Base-by-base conservation (phyloP, 2,888 invertebrate species). In the Pasiphila rectangulata region DNA sequence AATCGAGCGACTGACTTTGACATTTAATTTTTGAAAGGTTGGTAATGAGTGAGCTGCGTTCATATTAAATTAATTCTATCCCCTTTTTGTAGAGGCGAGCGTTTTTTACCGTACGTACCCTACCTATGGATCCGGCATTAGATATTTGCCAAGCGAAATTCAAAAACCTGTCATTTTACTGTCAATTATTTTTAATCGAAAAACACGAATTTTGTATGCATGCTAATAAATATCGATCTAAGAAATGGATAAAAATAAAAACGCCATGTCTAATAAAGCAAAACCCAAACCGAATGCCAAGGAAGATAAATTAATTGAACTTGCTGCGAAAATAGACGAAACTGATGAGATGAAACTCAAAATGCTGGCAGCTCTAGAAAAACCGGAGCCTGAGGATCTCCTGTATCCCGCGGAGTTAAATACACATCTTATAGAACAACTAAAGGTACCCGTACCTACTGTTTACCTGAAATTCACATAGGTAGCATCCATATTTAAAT, bases 321-420 rank as follows among this genome's bases (percentile, higher is more conserved):
- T 85, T 43, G 74, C 82, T 1, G 57, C 55, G 19, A 87, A 87
- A 75, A 82, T 88, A n/a, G 88, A 87, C 12, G 86, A 86, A 61
- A 88, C 86, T 1, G 88, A 88, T 46, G 88, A 88, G 61, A 87
- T 87, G 85, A 88, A 88, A 56, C 56, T 88, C 0, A 88, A 85
- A 72, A 82, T 88, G 82, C 59, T 88, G 9, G 79, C 73, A 4
- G 72, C 69, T 3, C 57, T 83, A 7, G 82, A 77, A 10, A 80
- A 78, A 24, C 75, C 82, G 1, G 82, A 83, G 2, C 64, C 83
- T 6, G 84, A 86, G 7, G 88, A 91, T 64, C 65, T 87, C 19
- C 63, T 91, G 24, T 92, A 91, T 67, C 91, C 92, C 0, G 82
- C 91, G 24, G 92, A 92, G 67, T 63, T 92, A n/a, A 92, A 92